Percentiles rank a stretch among this genome's conserved stretches.
Conservation (phyloP, 1,140 invertebrate species). For the Daktulosphaira vitifoliae region DNA sequence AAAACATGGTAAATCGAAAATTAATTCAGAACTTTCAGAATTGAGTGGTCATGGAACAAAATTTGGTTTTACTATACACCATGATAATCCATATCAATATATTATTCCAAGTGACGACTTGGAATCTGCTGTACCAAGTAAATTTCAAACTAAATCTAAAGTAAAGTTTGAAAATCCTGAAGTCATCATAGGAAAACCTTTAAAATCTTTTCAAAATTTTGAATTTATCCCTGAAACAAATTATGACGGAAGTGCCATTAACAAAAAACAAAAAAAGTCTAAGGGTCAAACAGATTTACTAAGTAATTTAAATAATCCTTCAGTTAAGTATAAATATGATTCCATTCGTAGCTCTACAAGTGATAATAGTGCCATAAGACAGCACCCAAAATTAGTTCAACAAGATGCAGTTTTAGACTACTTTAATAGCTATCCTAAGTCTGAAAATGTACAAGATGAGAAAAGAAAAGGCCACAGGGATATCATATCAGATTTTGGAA, state of each 20-base stretch:
- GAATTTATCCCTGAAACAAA: slow-evolving; percentile 11
- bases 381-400: not conserved
- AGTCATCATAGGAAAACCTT: not conserved
- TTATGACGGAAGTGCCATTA: slow-evolving; percentile 26
- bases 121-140: not conserved
- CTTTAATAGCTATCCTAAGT: not conserved
- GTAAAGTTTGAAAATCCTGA: not conserved
- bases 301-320: not conserved
- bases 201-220: not conserved
- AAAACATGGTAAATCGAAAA: slow-evolving; percentile 12
- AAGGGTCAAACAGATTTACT: not conserved
- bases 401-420: not conserved
- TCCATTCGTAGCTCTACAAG: not conserved
- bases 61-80: slow-evolving; percentile 11
- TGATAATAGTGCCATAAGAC: not conserved
- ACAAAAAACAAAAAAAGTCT: slow-evolving; percentile 4
- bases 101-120: slow-evolving; percentile 1
- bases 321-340: not conserved
- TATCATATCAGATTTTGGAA: not conserved
- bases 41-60: slow-evolving; percentile 4
- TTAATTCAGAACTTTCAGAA: not conserved
- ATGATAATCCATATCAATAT: slow-evolving; percentile 14
- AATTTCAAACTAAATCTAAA: not conserved
- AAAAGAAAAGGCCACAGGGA: not conserved
- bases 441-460: not conserved